These are phyloP conservation scores for Mormyrops boulengeri DNA, from an alignment of 2,797 vertebrate genomes.

Conservation along the genomic window DNA sequence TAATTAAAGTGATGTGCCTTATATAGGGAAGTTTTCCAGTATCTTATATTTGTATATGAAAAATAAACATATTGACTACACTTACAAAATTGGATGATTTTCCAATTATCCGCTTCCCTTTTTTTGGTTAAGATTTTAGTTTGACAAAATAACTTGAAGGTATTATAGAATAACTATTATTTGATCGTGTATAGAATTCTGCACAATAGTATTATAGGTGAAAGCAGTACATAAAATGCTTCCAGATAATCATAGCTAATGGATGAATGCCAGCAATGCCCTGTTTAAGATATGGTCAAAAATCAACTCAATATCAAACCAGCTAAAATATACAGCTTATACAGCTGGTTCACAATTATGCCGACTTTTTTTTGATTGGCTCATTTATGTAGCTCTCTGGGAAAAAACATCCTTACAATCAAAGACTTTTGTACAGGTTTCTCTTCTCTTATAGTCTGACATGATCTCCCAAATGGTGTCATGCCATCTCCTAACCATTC, in stretches of 20 bases:
- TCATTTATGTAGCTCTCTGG: not conserved
- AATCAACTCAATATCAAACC: not conserved
- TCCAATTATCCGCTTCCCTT: not conserved
- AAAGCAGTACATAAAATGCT: not conserved
- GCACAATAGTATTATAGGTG: not conserved
- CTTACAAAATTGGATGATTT: not conserved
- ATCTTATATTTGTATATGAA: not conserved
- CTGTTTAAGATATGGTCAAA: not conserved
- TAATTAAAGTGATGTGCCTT: not conserved
- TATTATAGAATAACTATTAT: not conserved
- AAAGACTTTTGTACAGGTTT: not conserved
- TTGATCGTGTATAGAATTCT: not conserved
- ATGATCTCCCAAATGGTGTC: not conserved
- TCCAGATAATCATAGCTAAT: not conserved
- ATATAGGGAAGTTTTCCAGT: not conserved
- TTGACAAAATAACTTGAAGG: not conserved
- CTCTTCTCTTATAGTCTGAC: not conserved
- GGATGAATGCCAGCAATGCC: not conserved
- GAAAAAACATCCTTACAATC: not conserved
- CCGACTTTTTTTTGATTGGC: not conserved
- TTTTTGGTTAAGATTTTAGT: not conserved
- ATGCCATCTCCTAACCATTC: not conserved
- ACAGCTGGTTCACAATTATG: not conserved
- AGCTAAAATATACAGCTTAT: not conserved
- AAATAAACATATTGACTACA: not conserved